A percentile compares a stretch with the other conserved stretches of the same genome.
These are phyloP conservation scores for Pachyrhynchus sulphureomaculatus DNA, from an alignment of 1,140 invertebrate genomes.

Conservation along the genomic window DNA sequence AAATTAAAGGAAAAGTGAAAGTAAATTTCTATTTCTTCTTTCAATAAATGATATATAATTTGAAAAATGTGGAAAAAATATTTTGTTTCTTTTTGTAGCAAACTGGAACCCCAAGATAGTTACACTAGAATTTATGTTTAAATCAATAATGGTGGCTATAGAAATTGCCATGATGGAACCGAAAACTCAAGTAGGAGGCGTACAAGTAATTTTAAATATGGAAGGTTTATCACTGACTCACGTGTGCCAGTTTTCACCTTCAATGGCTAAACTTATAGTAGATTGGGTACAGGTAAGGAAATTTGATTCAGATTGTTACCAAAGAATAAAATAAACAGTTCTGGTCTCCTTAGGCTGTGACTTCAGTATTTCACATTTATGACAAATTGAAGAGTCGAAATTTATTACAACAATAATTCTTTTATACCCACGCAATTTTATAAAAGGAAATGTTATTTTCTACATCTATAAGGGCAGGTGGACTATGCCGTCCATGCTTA, in stretches of 20 bases:
- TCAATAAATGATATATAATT: too few relatives aligned
- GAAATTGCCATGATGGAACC: constrained; percentile 64
- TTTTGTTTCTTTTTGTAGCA: constrained; percentile 46
- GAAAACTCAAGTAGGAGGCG: constrained; percentile 63
- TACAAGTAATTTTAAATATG: constrained; percentile 68
- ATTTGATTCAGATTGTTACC: too few relatives aligned
- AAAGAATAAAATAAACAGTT: too few relatives aligned
- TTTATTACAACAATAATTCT: too few relatives aligned
- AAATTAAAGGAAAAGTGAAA: too few relatives aligned
- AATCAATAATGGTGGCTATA: constrained; percentile 59
- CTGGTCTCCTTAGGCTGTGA: too few relatives aligned
- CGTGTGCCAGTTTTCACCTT: constrained; percentile 70
- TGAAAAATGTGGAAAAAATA: too few relatives aligned
- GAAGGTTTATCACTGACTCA: constrained; percentile 66
- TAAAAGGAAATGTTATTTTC: constrained; percentile 1
- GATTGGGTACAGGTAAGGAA: constrained; percentile 65
- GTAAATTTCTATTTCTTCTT: too few relatives aligned
- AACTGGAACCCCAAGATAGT: constrained; percentile 68
- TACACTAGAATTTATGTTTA: constrained; percentile 59
- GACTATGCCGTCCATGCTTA: not conserved
- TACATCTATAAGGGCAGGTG: too few relatives aligned
- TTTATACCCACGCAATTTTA: too few relatives aligned
- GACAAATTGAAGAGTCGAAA: too few relatives aligned
- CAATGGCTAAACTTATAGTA: constrained; percentile 62
- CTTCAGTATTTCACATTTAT: too few relatives aligned